Percentiles rank a stretch among this genome's conserved stretches.
Evolutionary conservation across 2,113 vertebrate species (phyloP).

Genomic region (Saguinus imperator): DNA sequence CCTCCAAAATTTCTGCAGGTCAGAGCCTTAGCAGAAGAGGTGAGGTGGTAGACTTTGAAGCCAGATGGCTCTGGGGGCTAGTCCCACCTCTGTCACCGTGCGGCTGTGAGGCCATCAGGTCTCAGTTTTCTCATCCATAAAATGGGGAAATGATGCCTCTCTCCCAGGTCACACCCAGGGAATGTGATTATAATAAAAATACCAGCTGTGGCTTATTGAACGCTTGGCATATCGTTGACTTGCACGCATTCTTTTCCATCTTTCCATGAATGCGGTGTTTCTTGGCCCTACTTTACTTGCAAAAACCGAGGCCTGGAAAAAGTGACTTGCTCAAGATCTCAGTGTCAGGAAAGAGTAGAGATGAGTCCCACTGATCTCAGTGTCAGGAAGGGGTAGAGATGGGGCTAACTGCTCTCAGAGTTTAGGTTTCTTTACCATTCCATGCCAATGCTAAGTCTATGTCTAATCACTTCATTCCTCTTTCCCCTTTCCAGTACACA

Average conservation of each 20-base stretch:
- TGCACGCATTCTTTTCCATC: background rate
- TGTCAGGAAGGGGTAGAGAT: fast-evolving
- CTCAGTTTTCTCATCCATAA: background rate
- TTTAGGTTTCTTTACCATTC: background rate
- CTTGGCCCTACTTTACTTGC: background rate
- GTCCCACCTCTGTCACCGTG: background rate
- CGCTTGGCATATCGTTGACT: background rate
- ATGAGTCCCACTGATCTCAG: background rate
- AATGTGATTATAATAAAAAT: background rate
- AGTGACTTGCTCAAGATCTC: background rate
- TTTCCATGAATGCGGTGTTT: background rate
- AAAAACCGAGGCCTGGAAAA: background rate
- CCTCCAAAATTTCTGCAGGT: background rate
- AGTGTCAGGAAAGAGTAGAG: fast-evolving
- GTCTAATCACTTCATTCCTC: background rate
- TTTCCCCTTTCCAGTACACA: background rate
- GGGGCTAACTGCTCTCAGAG: too few relatives aligned
- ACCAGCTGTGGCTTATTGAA: background rate
- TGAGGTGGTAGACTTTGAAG: background rate
- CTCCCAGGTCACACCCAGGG: background rate
- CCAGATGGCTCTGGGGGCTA: background rate
- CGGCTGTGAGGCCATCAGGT: too few relatives aligned
- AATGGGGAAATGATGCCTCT: background rate
- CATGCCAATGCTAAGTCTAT: too few relatives aligned
- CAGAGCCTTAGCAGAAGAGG: background rate